phyloP scores from a whole-genome alignment of 35 echinoderm and acorn worm species.

The Amphiura filiformis region DNA sequence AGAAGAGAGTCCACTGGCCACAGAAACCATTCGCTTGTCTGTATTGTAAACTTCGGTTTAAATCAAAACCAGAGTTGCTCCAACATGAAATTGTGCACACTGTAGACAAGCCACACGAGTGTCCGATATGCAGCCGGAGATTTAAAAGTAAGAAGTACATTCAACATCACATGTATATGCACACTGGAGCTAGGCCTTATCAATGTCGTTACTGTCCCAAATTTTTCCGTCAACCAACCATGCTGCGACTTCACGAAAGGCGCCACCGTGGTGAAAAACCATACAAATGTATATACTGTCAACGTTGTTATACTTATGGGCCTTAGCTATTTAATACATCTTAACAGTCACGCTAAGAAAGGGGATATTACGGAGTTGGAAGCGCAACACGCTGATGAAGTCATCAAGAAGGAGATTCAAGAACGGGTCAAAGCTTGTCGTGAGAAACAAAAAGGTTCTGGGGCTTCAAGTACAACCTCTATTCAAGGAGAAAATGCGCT shows the following conservation, averaged over 20 bases:
- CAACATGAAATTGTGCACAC: neutral
- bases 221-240: neutral
- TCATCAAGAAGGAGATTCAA: too few species aligned
- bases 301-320: neutral
- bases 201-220: neutral
- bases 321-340: neutral
- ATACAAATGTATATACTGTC: neutral
- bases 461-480: too few species aligned
- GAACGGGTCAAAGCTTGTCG: too few species aligned
- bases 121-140: neutral
- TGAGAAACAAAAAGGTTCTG: too few species aligned
- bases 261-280: neutral
- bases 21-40: neutral
- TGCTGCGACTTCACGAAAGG: neutral
- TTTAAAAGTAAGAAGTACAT: neutral
- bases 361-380: neutral
- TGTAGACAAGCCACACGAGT: neutral
- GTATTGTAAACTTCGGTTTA: neutral
- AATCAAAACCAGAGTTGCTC: neutral
- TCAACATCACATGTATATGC: neutral
- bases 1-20: neutral
- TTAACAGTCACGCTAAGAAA: neutral
- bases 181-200: neutral
- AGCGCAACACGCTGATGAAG: too few species aligned
- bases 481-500: too few species aligned